Evolutionary conservation across 2,888 invertebrate species (phyloP), one percentile per base, ranked within the genome.

Genomic region (Nudaria mundana): DNA sequence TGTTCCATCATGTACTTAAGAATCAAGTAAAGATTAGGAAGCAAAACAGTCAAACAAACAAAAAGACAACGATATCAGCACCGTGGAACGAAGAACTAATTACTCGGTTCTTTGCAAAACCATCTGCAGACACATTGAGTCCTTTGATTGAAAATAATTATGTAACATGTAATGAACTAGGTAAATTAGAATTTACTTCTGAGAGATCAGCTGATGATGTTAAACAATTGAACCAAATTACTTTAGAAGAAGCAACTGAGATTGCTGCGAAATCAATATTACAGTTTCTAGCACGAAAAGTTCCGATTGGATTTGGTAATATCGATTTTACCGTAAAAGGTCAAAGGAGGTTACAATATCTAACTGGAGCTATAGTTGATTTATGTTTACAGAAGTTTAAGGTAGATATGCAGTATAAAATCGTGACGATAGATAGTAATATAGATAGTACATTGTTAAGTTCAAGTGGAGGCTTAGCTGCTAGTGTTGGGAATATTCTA

Each of bases 401-500:
- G 11, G 14, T 3, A 4, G 26, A 28, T 5, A 5, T 5, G 5
- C 18, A 18, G 5, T 18, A 18, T 18, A 25, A 25, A 25, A 5
- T 25, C 11, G 11, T 50, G 1, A 40, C 20, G 8, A 39, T 54
- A 23, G 44, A 47, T 13, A 44, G 54, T 4, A 26, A 29, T 22
- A 10, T 46, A 4, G 38, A n/a, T 3, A 32, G 38, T 5, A 42
- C 36, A 4, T 23, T 39, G 5, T 25, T 51, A 1, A 29, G 30
- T 8, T 14, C 39, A 3, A 43, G 44, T 12, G 38, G 39, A 3
- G 55, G 55, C 1, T 14, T 54, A 11, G 51, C 39, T 11, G 39
- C 47, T 10, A 38, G 38, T 7, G 29, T 55, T 3, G 55, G 55
- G 3, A 54, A 54, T 5, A 12, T 54, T 13, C 18, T 54, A 2